Evolutionary conservation across 2,888 invertebrate species (phyloP), one percentile per base, ranked within the genome.

Genomic region (Drosophila lutescens): DNA sequence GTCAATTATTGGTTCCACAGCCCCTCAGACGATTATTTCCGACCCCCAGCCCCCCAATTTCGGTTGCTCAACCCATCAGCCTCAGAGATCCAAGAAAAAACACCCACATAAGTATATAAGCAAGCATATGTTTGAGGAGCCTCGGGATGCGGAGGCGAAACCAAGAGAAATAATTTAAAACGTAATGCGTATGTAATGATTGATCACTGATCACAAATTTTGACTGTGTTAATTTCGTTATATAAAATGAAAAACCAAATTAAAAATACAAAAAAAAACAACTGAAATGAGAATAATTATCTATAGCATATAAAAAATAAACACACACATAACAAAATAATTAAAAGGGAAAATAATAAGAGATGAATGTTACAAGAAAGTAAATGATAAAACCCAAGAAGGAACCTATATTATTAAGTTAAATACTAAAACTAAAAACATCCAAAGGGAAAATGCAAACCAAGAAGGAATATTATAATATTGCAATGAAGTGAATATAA

Each of bases 171-270:
- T 50, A 66, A 78, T 62, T 78, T 68, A 85, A 84, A 77, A 74
- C 81, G 77, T 86, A 86, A 78, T 88, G 77, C 79, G 77, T 86
- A 86, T 90, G 89, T 90, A 89, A 89, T 90, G 86, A 89, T 91
- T 91, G 91, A 91, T 91, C 91, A 86, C 86, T 90, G 91, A 91
- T 90, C 90, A 91, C 89, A 90, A 91, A 91, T 91, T 91, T 91
- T 91, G 91, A 91, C 91, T 91, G 91, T 91, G 91, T 91, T 91
- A 91, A 91, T 91, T 91, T 91, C 91, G 90, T 91, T 91, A 89
- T 87, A 88, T 87, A 87, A 79, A 87, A 81, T 80, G 78, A 77
- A 76, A 72, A 76, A 76, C 54, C 54, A 77, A 76, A 68, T 47
- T 53, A 5, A 54, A 56, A 77, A 74, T 69, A 74, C 60, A 47